Conservation (phyloP, 2,113 vertebrate genomes). For the Oreochromis tanganicae region DNA sequence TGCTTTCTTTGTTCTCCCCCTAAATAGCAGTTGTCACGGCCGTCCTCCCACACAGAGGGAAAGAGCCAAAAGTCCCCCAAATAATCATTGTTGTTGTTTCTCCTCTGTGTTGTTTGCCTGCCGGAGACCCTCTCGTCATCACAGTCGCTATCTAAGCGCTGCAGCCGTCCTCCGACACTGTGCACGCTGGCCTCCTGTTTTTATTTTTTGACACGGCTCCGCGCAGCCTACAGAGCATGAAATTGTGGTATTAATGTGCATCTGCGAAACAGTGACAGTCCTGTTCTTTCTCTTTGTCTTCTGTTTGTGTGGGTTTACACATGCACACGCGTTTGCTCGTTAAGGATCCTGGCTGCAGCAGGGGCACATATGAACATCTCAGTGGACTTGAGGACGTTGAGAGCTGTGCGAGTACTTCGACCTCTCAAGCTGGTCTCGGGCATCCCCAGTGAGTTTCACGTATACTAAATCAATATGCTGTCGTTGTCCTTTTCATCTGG, state of each 20-base stretch:
- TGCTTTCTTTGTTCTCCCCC: slow-evolving; percentile 35
- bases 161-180: slow-evolving; percentile 16
- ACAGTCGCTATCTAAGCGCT: slow-evolving; percentile 8
- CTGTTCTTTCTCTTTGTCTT: not conserved
- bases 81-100: slow-evolving; percentile 20
- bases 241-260: not conserved
- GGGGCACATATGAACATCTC: slow-evolving; percentile 96
- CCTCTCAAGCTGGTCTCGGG: slow-evolving; percentile 97
- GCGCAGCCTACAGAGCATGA: not conserved
- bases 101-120: slow-evolving; percentile 3
- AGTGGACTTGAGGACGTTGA: slow-evolving; percentile 91
- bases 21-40: slow-evolving; percentile 64
- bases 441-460: slow-evolving; percentile 85
- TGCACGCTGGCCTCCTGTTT: not conserved
- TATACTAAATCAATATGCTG: not conserved
- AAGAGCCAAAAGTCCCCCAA: slow-evolving; percentile 27
- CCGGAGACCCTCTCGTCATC: slow-evolving; percentile 13
- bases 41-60: slow-evolving; percentile 53
- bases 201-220: not conserved
- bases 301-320: not conserved
- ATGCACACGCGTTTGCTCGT: slow-evolving; percentile 19
- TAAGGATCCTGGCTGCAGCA: slow-evolving; percentile 92
- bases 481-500: not conserved
- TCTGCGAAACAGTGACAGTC: not conserved
- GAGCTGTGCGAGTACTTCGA: slow-evolving; percentile 89